A percentile compares a stretch with the other conserved stretches of the same genome.
Conservation (phyloP, 2,113 vertebrate species). For the Camelus bactrianus region DNA sequence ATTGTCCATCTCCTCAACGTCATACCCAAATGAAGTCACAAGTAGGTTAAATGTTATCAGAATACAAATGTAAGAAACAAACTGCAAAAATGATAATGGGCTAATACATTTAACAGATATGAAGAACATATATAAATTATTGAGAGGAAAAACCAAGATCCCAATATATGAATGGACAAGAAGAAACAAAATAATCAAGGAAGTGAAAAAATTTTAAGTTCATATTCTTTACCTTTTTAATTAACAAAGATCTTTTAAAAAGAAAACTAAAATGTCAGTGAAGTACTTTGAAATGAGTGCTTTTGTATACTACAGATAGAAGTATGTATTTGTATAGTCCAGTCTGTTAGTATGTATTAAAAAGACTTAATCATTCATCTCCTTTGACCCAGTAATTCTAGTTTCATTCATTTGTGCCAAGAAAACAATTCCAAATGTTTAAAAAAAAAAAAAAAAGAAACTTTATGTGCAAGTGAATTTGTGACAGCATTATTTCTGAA, state of each 20-base stretch:
- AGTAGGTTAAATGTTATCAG: conserved; percentile 5
- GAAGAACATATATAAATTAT: conserved; percentile 26
- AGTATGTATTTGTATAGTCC: background rate
- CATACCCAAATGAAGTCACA: conserved; percentile 19
- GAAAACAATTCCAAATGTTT: background rate
- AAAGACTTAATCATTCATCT: background rate
- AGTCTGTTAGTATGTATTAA: background rate
- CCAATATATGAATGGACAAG: background rate
- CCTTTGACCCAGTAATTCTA: background rate
- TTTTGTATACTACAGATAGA: background rate
- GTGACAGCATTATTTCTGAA: conserved; percentile 2
- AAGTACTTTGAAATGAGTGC: background rate
- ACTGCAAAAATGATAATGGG: background rate
- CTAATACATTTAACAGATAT: conserved; percentile 32
- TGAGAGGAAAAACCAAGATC: background rate
- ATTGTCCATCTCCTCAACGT: background rate
- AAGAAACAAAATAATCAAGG: conserved; percentile 8
- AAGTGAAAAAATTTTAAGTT: background rate
- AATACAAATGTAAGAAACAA: background rate
- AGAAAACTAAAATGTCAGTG: background rate
- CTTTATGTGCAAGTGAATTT: background rate
- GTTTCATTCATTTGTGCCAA: conserved; percentile 7
- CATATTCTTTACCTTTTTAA: conserved; percentile 15
- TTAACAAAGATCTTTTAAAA: conserved; percentile 32
- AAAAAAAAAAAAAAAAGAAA: background rate